phyloP scores from a whole-genome alignment of 2,113 vertebrate genomes.

The Entosphenus tridentatus region DNA sequence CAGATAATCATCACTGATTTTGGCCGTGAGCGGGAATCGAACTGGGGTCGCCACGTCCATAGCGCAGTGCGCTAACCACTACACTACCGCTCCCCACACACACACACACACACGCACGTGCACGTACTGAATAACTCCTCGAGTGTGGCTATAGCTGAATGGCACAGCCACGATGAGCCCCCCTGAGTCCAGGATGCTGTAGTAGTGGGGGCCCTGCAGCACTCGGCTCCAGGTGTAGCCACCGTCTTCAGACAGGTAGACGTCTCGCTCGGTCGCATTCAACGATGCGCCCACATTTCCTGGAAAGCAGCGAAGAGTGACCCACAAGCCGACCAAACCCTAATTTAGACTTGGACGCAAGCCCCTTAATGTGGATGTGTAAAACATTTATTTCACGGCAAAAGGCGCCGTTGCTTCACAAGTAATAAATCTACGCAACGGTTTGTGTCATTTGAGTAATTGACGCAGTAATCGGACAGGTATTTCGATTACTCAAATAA shows the following conservation, averaged over 20 bases:
- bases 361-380: neutral
- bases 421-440: neutral
- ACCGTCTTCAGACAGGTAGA: constrained; percentile 70
- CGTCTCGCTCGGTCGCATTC: constrained; percentile 44
- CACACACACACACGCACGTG: too few species aligned
- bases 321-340: too few species aligned
- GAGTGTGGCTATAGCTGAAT: constrained; percentile 25
- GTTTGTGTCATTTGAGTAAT: neutral
- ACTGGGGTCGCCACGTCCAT: too few species aligned
- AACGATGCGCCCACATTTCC: constrained; percentile 59
- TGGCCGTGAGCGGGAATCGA: too few species aligned
- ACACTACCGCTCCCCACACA: too few species aligned
- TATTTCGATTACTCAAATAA: too few species aligned
- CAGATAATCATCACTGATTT: too few species aligned
- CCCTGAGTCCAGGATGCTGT: constrained; percentile 70
- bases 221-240: constrained; percentile 61
- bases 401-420: neutral
- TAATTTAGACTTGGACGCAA: neutral
- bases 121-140: constrained; percentile 50
- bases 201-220: constrained; percentile 59
- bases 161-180: constrained; percentile 63
- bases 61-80: too few species aligned
- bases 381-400: neutral
- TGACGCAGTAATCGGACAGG: too few species aligned
- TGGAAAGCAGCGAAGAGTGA: constrained; percentile 13